These are phyloP conservation scores for Xerus rutilus DNA, from an alignment of 2,797 vertebrate genomes.

Conservation along the genomic window DNA sequence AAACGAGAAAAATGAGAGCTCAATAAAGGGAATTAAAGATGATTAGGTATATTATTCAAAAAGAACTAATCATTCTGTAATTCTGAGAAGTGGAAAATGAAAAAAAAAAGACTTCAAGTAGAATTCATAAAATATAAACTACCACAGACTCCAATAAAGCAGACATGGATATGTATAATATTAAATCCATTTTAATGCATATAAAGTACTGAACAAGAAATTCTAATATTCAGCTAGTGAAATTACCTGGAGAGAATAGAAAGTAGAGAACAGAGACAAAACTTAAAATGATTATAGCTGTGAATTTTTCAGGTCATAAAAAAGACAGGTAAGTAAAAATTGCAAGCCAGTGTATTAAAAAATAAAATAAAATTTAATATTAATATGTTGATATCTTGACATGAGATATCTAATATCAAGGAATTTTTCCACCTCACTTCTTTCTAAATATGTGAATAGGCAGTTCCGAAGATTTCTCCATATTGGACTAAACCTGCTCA, in stretches of 20 bases:
- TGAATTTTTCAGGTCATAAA: background rate
- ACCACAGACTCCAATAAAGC: background rate
- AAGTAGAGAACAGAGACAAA: background rate
- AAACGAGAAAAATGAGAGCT: background rate
- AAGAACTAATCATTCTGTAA: background rate
- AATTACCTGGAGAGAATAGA: background rate
- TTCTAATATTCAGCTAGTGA: background rate
- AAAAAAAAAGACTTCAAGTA: background rate
- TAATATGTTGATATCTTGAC: background rate
- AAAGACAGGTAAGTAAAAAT: background rate
- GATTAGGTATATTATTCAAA: background rate
- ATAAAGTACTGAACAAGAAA: background rate
- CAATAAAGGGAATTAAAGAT: background rate
- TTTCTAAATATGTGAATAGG: background rate
- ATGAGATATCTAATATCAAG: background rate
- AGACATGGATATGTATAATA: background rate
- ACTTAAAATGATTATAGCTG: background rate
- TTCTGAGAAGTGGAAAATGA: background rate
- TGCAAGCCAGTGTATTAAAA: background rate
- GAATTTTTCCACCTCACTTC: background rate
- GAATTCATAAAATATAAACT: background rate
- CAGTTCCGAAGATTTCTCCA: background rate
- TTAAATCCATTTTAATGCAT: background rate
- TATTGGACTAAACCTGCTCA: background rate
- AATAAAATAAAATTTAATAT: background rate